Conservation (phyloP, 2,113 vertebrate genomes). For the Melospiza georgiana region DNA sequence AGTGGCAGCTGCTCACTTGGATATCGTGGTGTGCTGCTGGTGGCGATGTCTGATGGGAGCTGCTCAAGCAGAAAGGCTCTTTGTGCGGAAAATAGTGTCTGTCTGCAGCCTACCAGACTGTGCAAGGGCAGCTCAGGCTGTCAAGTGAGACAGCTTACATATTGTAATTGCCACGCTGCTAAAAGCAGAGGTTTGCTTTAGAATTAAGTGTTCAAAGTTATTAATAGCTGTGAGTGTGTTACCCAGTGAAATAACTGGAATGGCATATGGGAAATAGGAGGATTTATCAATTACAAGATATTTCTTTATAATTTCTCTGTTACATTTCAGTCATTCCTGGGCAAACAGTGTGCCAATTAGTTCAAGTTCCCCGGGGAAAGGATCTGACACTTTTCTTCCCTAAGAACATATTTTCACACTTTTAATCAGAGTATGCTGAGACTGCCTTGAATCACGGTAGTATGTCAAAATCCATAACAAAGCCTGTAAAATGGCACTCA, state of each 20-base stretch:
- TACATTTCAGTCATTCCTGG: background rate
- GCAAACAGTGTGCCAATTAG: conserved; percentile 13
- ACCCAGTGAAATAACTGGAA: background rate
- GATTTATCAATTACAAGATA: background rate
- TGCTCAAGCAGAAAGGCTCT: conserved; percentile 30
- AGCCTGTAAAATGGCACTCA: background rate
- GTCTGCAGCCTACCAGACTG: background rate
- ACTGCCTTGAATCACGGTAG: background rate
- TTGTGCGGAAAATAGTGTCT: background rate
- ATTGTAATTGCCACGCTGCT: background rate
- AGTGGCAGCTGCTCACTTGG: conserved; percentile 32
- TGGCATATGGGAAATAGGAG: background rate
- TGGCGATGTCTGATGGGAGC: background rate
- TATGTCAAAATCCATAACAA: background rate
- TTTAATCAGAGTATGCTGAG: conserved; percentile 11
- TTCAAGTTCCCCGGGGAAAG: background rate
- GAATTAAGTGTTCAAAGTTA: background rate
- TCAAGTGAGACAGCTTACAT: background rate
- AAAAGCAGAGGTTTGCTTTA: background rate
- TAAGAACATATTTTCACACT: background rate
- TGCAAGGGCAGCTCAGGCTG: background rate
- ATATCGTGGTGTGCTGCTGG: background rate
- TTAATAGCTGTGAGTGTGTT: background rate
- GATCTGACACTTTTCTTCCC: background rate
- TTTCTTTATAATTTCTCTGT: background rate